Conservation (phyloP, 2,888 invertebrate genomes). For the Barypeithes pellucidus region DNA sequence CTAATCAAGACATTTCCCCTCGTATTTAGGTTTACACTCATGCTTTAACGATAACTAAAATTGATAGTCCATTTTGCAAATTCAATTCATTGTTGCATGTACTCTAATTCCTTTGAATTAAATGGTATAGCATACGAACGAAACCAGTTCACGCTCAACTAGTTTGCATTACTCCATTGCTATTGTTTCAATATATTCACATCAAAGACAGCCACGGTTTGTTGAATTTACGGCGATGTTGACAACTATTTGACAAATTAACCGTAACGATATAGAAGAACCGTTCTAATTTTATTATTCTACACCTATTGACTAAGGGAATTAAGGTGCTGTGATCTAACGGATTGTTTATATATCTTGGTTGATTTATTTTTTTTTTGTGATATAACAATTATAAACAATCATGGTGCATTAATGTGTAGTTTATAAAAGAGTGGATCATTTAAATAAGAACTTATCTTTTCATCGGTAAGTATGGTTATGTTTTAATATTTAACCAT, state of each 20-base stretch:
- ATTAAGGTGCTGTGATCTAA: no score
- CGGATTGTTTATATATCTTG: neutral
- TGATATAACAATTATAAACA: no score
- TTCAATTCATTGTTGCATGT: neutral
- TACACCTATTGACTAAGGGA: no score
- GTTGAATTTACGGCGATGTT: neutral
- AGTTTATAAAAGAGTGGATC: no score
- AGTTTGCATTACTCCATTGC: neutral
- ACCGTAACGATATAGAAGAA: neutral
- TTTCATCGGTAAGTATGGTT: no score
- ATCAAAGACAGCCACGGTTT: neutral
- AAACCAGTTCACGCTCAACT: conserved; percentile 1
- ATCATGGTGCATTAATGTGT: no score
- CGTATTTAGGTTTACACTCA: neutral
- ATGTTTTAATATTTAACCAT: no score
- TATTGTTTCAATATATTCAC: neutral
- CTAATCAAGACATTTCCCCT: no score
- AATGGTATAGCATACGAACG: neutral
- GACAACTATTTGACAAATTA: neutral
- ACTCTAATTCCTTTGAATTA: neutral
- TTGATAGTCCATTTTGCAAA: neutral
- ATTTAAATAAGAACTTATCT: no score
- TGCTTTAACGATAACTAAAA: neutral
- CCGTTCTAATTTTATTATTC: conserved; percentile 1
- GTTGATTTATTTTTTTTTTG: no score